Evolutionary conservation across 2,113 vertebrate species (phyloP).

Genomic region (Odocoileus hemionus): DNA sequence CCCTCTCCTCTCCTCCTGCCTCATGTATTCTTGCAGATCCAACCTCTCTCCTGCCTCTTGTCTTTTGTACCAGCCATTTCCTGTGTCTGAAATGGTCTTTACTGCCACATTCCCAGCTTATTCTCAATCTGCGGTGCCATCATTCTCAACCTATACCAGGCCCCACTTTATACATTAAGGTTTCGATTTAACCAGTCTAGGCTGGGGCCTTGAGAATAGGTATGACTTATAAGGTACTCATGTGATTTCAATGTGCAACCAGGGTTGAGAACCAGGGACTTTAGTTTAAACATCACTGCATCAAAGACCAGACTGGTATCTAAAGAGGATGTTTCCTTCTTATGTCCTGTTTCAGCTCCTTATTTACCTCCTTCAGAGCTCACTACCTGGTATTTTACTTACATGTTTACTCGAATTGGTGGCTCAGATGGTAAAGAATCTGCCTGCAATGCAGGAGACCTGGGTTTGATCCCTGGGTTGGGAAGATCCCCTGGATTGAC

Average conservation of each 20-base stretch:
- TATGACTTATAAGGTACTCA: background rate
- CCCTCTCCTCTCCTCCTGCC: background rate
- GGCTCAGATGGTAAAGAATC: background rate
- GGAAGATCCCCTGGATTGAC: background rate
- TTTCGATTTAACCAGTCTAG: background rate
- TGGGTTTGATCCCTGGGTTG: background rate
- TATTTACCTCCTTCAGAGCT: background rate
- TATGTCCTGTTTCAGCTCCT: background rate
- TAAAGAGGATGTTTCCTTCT: background rate
- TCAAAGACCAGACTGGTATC: background rate
- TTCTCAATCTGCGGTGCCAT: background rate
- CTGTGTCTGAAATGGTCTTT: background rate
- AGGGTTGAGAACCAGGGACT: background rate
- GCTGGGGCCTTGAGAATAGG: too few relatives aligned
- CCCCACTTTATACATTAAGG: background rate
- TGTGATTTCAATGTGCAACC: background rate
- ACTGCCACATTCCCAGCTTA: background rate
- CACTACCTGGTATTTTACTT: background rate
- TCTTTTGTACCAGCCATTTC: background rate
- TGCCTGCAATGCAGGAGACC: background rate
- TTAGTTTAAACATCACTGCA: background rate
- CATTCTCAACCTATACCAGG: background rate
- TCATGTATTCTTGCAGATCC: background rate
- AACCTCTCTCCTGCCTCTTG: background rate
- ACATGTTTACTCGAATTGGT: background rate